Conservation (phyloP, 2,888 invertebrate genomes). For the Limulus polyphemus region DNA sequence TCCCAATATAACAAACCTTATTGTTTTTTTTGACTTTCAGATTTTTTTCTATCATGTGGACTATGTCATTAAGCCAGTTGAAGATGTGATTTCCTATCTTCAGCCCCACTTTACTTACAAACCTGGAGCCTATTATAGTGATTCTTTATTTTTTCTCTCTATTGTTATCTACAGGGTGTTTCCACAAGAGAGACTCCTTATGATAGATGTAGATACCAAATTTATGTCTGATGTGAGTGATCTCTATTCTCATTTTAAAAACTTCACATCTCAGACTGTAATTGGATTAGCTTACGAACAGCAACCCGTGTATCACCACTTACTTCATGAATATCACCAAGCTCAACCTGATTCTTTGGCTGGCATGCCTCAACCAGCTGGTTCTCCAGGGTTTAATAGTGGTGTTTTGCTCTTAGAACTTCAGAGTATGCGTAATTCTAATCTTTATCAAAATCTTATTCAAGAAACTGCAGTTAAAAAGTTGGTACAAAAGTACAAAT, state of each 20-base stretch:
- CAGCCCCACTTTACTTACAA: constrained; percentile 55
- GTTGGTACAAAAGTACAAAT: constrained; percentile 36
- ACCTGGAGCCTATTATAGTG: constrained; percentile 60
- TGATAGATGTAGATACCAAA: constrained; percentile 65
- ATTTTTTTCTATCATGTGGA: constrained; percentile 22
- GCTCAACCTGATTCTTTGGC: constrained; percentile 47
- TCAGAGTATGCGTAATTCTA: constrained; percentile 50
- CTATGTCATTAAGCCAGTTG: constrained; percentile 13
- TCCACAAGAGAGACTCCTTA: constrained; percentile 48
- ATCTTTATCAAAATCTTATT: constrained; percentile 46
- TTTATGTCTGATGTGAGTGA: constrained; percentile 53
- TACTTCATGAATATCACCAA: constrained; percentile 51
- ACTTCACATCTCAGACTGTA: constrained; percentile 49
- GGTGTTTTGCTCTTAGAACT: constrained; percentile 61
- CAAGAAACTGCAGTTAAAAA: constrained; percentile 28
- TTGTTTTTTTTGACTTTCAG: constrained; percentile 5
- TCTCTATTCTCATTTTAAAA: constrained; percentile 53
- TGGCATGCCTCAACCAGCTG: constrained; percentile 47
- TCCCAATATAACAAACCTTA: no score
- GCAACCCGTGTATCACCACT: constrained; percentile 64
- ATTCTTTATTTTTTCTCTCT: constrained; percentile 63
- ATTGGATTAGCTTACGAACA: constrained; percentile 48
- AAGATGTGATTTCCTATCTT: constrained; percentile 47
- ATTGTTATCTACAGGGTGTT: constrained; percentile 57
- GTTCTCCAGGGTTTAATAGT: constrained; percentile 61